Base-by-base conservation (phyloP, 1,140 invertebrate species). In the Cydia fagiglandana region DNA sequence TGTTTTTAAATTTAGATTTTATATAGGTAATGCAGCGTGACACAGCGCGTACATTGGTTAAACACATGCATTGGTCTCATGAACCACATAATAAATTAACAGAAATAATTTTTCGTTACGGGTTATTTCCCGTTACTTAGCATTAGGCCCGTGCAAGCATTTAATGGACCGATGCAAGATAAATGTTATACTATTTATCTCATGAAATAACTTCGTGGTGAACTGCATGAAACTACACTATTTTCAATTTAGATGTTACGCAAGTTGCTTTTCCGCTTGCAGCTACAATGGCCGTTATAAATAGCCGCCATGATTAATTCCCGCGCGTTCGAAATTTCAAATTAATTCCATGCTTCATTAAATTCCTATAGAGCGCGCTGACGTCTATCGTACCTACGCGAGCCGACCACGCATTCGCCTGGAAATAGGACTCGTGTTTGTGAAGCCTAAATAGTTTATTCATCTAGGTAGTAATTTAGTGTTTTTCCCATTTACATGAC, bases 271-370 rank as follows among this genome's bases (percentile, higher is more conserved):
- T 56, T 56, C n/a, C 53, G 6, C n/a, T 56, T 20, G n/a, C 17
- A 50, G 7, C n/a, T 1, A 56, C 47, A 15, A 17, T 56, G 15
- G 6, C 53, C 53, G 53, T 17, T 56, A 56, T 56, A 56, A 20
- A 56, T 20, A 56, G 53, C 53, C 0, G 17, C n/a, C 53, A 56
- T 56, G 53, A 17, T 56, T 56, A 53, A 56, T 56, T 56, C 13
- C 53, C n/a, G n/a, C 53, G n/a, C 53, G 53, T 56, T 56, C 53
- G 53, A 56, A 56, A 56, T 56, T 56, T 56, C 53, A 56, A 56
- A 56, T 56, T 56, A 56, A 56, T 56, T 56, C 53, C n/a, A 17
- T 17, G 53, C 53, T 56, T 56, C 53, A 56, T 56, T 56, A 56
- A 56, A 56, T 56, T 20, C 17, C 53, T 56, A 56, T 20, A 56